Base-by-base conservation (phyloP, 2,888 invertebrate genomes). In the Drosophila bunnanda region DNA sequence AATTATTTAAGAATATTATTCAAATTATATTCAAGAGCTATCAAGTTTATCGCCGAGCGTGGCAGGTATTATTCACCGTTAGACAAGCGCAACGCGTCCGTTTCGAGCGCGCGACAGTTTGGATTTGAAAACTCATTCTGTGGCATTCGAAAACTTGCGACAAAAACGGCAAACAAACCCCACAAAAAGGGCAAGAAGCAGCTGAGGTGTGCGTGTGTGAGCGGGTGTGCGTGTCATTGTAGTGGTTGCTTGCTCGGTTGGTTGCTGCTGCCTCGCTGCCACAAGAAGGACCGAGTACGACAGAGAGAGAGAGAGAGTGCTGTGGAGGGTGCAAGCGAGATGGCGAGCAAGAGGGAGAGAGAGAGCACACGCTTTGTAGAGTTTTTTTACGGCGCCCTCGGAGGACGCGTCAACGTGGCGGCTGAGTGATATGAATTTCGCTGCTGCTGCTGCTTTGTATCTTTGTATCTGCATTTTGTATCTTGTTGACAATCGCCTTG, bases 71-170 rank as follows among this genome's bases (percentile, higher is more conserved):
- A 20, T 41, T 62, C 20, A 28, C 44, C 71, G 71, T 69, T 67
- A 66, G 68, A 25, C 66, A 62, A 85, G 82, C 83, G 68, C 88
- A 79, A 69, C 84, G 82, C 85, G 85, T 86, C 89, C 85, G 85
- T 86, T 76, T 88, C 83, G 85, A 77, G 86, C 88, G 85, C 85
- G 88, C 85, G 85, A 88, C 85, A 89, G 75, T 86, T 86, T 89
- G 72, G 85, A 89, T 86, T 86, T 86, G 88, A 86, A 89, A 77
- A 76, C 79, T 65, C 82, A 79, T 77, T 82, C 75, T 75, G 73
- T 75, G 69, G 76, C 74, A 88, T 87, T 85, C 79, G 86, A 86
- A 88, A 84, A 89, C 86, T 88, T 86, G 89, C 89, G 85, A 89
- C 89, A 84, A 84, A 87, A 88, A 80, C 76, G 76, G 80, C 82